Evolutionary conservation across 2,113 vertebrate genomes (phyloP), one percentile per base, ranked within the genome.

Genomic region (Ia io): DNA sequence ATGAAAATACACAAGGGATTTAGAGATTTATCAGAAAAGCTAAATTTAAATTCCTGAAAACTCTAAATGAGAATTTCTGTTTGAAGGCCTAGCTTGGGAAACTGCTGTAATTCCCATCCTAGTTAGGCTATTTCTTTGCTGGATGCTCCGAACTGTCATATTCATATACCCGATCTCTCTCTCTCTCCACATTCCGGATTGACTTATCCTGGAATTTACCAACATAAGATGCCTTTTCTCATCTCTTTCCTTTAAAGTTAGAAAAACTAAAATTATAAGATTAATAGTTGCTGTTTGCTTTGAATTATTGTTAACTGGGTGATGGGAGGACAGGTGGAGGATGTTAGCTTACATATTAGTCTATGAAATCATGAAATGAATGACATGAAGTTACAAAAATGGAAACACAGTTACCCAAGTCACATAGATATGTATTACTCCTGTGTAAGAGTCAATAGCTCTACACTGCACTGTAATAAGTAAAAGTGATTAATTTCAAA

Each of bases 41-140:
- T 97, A 95, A 95, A 95, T 97, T 95, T n/a, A 95, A 97, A 88
- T 90, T 91, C 70, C 35, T 84, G 65, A 77, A 94, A 94, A 96
- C 73, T 87, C 91, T 92, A 97, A 95, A 93, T 94, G 95, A 96
- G 90, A 95, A 88, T 56, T 92, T 92, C 40, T 95, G 67, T 77
- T 92, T 96, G 84, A 96, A 91, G 56, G 0, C 63, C 49, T 84
- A 53, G n/a, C 87, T 30, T 84, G 96, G 96, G 95, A 97, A 17
- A 17, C 90, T 92, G 74, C 47, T 90, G 22, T 5, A 73, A 94
- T 90, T 95, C 95, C 90, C 94, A 83, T 11, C 30, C 9, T 42
- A 44, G 65, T 61, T 87, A 84, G 53, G 49, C 88, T 86, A 88
- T 42, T 92, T 96, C 85, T 74, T 56, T 90, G 25, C 59, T 49